phyloP scores from a whole-genome alignment of 2,888 invertebrate species.

The Drosophila engyochracea region DNA sequence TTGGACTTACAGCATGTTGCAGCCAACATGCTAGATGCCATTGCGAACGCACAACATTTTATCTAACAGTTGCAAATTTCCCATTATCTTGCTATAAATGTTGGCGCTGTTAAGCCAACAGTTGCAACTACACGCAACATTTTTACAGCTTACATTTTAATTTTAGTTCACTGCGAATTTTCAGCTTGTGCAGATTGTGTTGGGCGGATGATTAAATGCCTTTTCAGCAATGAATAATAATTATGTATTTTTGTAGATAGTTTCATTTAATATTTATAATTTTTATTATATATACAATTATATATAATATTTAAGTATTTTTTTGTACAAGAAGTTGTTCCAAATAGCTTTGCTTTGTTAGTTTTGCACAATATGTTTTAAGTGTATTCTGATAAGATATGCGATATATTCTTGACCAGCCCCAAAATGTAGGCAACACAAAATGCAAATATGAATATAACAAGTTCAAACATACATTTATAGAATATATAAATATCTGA shows the following conservation, averaged over 20 bases:
- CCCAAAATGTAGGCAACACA: constrained; percentile 14
- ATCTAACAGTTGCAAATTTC: constrained; percentile 14
- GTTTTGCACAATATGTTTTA: background rate
- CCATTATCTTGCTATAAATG: constrained; percentile 6
- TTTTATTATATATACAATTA: background rate
- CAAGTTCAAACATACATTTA: background rate
- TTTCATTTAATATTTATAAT: background rate
- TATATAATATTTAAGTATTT: background rate
- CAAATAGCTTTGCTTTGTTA: background rate
- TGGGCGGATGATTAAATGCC: background rate
- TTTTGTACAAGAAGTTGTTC: background rate
- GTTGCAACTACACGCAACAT: background rate
- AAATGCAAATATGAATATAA: constrained; percentile 3
- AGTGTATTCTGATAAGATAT: background rate
- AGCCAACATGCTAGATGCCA: constrained; percentile 7
- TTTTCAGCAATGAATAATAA: background rate
- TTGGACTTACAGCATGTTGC: background rate
- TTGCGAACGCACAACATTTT: background rate
- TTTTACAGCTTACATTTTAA: background rate
- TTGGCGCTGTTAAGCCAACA: background rate
- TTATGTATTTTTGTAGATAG: background rate
- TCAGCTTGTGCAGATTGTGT: background rate
- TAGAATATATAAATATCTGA: background rate
- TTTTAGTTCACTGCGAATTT: background rate
- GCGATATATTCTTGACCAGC: background rate